phyloP scores from a whole-genome alignment of 1,140 invertebrate species.

The Papilio machaon region DNA sequence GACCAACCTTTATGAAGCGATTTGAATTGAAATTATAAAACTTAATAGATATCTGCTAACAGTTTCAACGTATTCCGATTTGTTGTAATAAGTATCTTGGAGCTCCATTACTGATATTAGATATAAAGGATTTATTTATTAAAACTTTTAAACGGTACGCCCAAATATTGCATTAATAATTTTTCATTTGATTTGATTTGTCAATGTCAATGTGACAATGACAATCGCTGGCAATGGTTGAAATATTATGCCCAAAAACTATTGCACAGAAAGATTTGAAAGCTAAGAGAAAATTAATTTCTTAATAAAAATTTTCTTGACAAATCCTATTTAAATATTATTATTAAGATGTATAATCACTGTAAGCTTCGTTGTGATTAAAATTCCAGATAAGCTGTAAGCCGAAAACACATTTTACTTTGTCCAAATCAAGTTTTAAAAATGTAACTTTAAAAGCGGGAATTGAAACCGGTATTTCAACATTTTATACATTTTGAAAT shows the following conservation, averaged over 20 bases:
- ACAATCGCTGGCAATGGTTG: not conserved
- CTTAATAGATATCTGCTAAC: slow-evolving; percentile 81
- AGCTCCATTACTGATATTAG: slow-evolving; percentile 87
- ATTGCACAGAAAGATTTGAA: not conserved
- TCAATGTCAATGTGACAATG: not conserved
- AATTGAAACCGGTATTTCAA: not conserved
- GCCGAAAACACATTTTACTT: not conserved
- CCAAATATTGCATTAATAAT: not conserved
- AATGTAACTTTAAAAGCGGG: not conserved
- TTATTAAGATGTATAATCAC: not conserved
- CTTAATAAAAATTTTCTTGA: not conserved
- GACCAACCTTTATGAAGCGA: not conserved
- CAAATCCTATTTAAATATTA: not conserved
- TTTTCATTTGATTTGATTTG: not conserved
- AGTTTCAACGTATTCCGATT: slow-evolving; percentile 97
- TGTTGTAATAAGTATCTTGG: slow-evolving; percentile 93
- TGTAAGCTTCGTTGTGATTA: not conserved
- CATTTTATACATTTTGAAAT: not conserved
- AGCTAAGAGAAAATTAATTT: not conserved
- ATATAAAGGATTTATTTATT: slow-evolving; percentile 12
- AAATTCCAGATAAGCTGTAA: not conserved
- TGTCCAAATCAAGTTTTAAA: not conserved
- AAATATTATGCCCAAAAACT: not conserved
- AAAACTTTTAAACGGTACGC: not conserved
- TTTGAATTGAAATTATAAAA: slow-evolving; percentile 32